phyloP scores from a whole-genome alignment of 2,113 vertebrate species.

The Patagioenas fasciata region DNA sequence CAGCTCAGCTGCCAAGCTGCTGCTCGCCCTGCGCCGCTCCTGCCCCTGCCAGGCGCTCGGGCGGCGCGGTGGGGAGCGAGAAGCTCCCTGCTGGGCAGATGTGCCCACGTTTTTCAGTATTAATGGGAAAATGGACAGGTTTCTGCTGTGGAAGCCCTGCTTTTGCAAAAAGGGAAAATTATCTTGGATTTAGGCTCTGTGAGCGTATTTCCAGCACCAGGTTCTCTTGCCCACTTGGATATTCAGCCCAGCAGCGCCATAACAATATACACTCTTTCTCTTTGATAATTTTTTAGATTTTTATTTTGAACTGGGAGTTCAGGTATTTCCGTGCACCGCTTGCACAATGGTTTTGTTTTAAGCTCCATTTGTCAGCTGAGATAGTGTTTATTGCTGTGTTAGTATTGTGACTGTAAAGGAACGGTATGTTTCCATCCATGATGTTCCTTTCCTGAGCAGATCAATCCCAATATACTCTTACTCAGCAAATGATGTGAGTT shows the following conservation, averaged over 20 bases:
- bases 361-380: not conserved
- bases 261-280: not conserved
- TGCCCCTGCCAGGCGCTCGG: not conserved
- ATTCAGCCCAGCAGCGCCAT: not conserved
- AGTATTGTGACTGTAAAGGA: conserved; percentile 51
- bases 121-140: not conserved
- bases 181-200: not conserved
- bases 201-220: not conserved
- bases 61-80: not conserved
- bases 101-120: not conserved
- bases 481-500: conserved; percentile 36
- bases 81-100: not conserved
- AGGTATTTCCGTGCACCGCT: not conserved
- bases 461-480: conserved; percentile 30
- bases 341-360: conserved; percentile 7
- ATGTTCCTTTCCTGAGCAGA: conserved; percentile 42
- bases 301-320: not conserved
- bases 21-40: not conserved
- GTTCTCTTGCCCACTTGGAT: not conserved
- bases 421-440: not conserved
- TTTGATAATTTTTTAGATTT: not conserved
- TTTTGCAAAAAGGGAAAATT: not conserved
- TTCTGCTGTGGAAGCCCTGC: not conserved
- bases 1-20: not conserved
- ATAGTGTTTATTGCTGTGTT: conserved; percentile 18